These are phyloP conservation scores for Sphaerodactylus townsendi DNA, from an alignment of 2,113 vertebrate genomes.

Conservation along the genomic window DNA sequence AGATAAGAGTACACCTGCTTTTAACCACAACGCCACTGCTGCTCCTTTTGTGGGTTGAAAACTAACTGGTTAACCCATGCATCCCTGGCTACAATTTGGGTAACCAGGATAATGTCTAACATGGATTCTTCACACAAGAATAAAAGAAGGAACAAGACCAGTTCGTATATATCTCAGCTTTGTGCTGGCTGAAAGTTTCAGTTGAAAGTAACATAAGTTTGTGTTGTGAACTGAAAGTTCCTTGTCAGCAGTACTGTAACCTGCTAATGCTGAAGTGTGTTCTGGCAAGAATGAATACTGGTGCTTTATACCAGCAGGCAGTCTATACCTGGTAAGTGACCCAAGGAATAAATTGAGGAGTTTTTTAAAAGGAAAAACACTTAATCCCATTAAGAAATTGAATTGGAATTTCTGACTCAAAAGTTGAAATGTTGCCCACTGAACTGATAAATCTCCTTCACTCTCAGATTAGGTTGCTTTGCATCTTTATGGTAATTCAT, in stretches of 20 bases:
- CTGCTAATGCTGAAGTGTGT: not conserved
- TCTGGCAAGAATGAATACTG: not conserved
- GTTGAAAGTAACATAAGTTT: not conserved
- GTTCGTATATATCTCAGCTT: no score
- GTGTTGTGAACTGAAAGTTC: not conserved
- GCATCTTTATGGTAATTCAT: not conserved
- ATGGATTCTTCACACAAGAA: no score
- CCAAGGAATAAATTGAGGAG: not conserved
- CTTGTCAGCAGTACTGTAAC: not conserved
- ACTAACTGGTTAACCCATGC: no score
- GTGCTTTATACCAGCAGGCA: not conserved
- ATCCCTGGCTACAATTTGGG: no score
- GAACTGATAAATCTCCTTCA: not conserved
- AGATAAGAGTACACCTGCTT: no score
- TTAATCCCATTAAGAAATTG: not conserved
- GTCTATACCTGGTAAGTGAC: not conserved
- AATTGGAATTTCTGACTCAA: not conserved
- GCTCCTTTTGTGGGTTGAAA: no score
- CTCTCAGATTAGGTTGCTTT: not conserved
- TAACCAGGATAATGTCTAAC: no score
- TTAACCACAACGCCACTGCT: no score
- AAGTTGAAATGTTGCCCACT: not conserved
- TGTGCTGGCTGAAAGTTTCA: no score
- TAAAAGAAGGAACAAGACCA: no score
- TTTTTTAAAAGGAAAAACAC: not conserved